Base-by-base conservation (phyloP, 1,140 invertebrate genomes). In the Eueides isabella region DNA sequence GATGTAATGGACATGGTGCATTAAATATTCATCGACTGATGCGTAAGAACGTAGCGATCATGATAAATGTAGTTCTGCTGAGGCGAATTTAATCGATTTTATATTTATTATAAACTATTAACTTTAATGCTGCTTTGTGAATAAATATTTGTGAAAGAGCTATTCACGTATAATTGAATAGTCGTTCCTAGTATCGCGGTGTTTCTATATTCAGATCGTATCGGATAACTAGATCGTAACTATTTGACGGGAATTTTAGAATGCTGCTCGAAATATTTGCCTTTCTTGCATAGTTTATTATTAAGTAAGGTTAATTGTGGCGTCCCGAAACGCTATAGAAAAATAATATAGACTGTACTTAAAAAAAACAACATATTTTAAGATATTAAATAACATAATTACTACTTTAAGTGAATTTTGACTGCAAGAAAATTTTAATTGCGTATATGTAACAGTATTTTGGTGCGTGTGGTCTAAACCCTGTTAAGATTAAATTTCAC, bases 101-200 rank as follows among this genome's bases (percentile, higher is more conserved):
- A 33, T 77, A 55, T 55, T 55, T 55, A 55, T 55, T 55, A 55
- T 69, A 62, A 75, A 68, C 70, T 72, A 77, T 75, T 76, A 75
- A 38, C 55, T 77, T 67, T 55, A 79, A 78, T 79, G 69, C 72
- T 67, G 55, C 73, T 38, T 35, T 65, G 69, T 66, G 62, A 75
- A 80, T 79, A 81, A 83, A 82, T 85, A 85, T 87, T 83, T 84
- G 80, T 81, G 76, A 84, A 85, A 81, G 80, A 79, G 76, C 79
- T 69, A 67, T 81, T 81, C 63, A 65, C 78, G 76, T 78, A 82
- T 84, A 83, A 85, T 82, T 82, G 82, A 85, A 85, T 81, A 80
- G 65, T 76, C 30, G 76, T 80, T 84, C 69, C 48, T 76, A 76
- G 61, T 72, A 77, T 77, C 71, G 71, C 79, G 78, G 78, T 81